Evolutionary conservation across 2,888 invertebrate genomes (phyloP).

Genomic region (Cryptocheilus praepositus): DNA sequence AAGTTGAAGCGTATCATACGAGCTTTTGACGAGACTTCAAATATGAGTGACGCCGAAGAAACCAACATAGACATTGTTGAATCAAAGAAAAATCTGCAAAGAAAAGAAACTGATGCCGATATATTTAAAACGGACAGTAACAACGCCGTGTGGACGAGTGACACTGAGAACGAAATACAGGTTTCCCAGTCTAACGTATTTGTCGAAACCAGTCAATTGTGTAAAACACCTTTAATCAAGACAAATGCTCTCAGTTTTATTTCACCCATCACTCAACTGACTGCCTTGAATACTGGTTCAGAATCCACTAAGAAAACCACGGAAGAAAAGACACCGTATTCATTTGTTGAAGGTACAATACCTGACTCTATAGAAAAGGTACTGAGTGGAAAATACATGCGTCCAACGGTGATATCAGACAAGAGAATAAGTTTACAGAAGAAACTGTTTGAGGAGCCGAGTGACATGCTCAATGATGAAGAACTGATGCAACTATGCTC

Average conservation of each 20-base stretch:
- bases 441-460: slow-evolving; percentile 71
- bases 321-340: slow-evolving; percentile 14
- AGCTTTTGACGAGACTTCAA: slow-evolving; percentile 61
- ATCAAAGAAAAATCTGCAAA: no score
- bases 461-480: slow-evolving; percentile 72
- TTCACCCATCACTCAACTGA: slow-evolving; percentile 76
- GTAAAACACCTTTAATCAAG: slow-evolving; percentile 56
- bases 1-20: slow-evolving; percentile 59
- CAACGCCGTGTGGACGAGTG: slow-evolving; percentile 41
- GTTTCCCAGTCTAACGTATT: slow-evolving; percentile 28
- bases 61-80: slow-evolving; percentile 5
- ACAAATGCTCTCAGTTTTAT: slow-evolving; percentile 69
- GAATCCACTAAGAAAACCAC: slow-evolving; percentile 46
- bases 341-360: slow-evolving; percentile 13
- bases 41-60: slow-evolving; percentile 31
- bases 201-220: slow-evolving; percentile 41
- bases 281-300: slow-evolving; percentile 57
- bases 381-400: slow-evolving; percentile 19
- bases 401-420: slow-evolving; percentile 25
- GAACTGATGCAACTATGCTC: slow-evolving; percentile 78
- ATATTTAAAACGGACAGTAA: slow-evolving; percentile 51
- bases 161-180: slow-evolving; percentile 41
- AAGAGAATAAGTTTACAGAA: slow-evolving; percentile 65
- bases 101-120: slow-evolving; percentile 52
- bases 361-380: slow-evolving; percentile 32